These are phyloP conservation scores for Rhynchopsitta pachyrhyncha DNA, from an alignment of 2,113 vertebrate genomes.

Conservation along the genomic window DNA sequence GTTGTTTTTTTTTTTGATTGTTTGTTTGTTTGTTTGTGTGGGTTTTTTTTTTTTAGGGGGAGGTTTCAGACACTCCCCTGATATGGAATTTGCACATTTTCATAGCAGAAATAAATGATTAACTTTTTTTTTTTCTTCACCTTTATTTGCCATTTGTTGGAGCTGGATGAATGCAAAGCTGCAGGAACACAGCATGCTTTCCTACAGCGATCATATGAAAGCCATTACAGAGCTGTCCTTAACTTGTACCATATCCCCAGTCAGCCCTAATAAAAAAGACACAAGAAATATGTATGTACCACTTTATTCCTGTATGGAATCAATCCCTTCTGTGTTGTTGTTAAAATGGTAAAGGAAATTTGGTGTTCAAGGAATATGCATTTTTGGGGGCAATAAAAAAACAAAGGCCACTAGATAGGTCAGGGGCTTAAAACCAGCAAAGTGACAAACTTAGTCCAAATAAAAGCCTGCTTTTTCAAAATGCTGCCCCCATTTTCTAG, in stretches of 20 bases:
- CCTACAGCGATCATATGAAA: slow-evolving; percentile 46
- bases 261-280: slow-evolving; percentile 39
- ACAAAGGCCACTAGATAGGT: background rate
- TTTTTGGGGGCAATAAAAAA: background rate
- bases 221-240: slow-evolving; percentile 27
- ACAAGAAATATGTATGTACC: background rate
- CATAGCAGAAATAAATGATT: slow-evolving; percentile 33
- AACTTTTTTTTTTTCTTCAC: background rate
- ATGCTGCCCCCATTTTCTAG: background rate
- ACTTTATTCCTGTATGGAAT: slow-evolving; percentile 11
- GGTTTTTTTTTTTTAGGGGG: background rate
- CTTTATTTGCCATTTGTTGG: background rate
- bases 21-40: no score
- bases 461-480: background rate
- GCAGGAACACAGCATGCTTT: background rate
- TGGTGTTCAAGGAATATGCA: background rate
- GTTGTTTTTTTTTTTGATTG: no score
- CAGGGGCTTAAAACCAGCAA: background rate
- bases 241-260: slow-evolving; percentile 43
- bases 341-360: slow-evolving; percentile 13
- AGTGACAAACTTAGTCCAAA: background rate
- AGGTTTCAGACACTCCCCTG: background rate
- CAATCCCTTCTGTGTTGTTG: background rate
- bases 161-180: slow-evolving; percentile 47
- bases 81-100: slow-evolving; percentile 40